phyloP scores from a whole-genome alignment of 1,140 invertebrate genomes.

The Zaprionus davidi region DNA sequence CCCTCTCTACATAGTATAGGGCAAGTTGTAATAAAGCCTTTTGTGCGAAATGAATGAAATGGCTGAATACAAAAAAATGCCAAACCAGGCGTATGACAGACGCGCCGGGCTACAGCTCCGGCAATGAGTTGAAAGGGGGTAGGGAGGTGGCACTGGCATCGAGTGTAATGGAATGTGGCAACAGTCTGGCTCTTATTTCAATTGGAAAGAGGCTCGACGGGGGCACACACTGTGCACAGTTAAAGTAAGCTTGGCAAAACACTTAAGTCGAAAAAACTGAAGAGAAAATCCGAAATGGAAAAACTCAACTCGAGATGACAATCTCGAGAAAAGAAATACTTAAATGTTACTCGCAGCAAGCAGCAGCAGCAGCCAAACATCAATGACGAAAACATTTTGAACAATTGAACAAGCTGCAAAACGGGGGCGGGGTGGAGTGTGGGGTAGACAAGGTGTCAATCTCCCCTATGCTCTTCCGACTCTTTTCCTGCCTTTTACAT shows the following conservation, averaged over 20 bases:
- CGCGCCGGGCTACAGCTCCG: constrained; percentile 8
- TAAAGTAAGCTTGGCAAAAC: constrained; percentile 48
- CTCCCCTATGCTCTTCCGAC: background rate
- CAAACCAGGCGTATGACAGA: constrained; percentile 54
- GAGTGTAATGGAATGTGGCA: constrained; percentile 43
- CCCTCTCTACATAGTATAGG: background rate
- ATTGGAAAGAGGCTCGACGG: constrained; percentile 26
- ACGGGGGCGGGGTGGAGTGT: background rate
- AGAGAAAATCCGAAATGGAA: constrained; percentile 32
- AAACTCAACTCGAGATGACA: constrained; percentile 50
- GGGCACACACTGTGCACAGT: constrained; percentile 19
- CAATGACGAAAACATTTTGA: constrained; percentile 61
- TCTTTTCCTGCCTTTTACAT: background rate
- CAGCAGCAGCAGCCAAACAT: constrained; percentile 48
- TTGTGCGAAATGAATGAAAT: constrained; percentile 51
- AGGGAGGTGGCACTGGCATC: background rate
- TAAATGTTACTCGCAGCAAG: constrained; percentile 48
- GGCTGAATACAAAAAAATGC: constrained; percentile 43
- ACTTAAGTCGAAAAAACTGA: constrained; percentile 54
- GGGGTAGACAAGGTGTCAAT: constrained; percentile 1
- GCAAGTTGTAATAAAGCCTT: constrained; percentile 44
- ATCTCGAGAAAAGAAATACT: constrained; percentile 29
- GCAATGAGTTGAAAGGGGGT: background rate
- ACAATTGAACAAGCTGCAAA: constrained; percentile 51
- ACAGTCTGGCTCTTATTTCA: constrained; percentile 48